phyloP scores from a whole-genome alignment of 2,797 vertebrate species.

The Gadopsis marmoratus region DNA sequence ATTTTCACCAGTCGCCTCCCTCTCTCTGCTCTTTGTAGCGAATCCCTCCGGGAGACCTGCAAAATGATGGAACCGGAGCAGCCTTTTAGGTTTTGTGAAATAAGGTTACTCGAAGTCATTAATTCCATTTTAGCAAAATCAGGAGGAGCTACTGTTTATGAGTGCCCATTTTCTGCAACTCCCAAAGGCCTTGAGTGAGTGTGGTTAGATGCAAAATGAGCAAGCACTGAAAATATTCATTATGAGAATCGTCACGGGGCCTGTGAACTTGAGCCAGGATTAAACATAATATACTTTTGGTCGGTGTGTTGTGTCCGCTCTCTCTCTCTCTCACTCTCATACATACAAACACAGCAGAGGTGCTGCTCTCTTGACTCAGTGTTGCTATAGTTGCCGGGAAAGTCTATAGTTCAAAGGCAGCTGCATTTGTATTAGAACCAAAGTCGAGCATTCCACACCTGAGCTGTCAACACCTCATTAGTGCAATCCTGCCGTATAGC shows the following conservation, averaged over 20 bases:
- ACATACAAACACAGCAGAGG: constrained; percentile 18
- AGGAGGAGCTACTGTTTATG: background rate
- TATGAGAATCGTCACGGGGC: background rate
- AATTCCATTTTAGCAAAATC: constrained; percentile 22
- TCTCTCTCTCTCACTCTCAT: background rate
- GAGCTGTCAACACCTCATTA: constrained; percentile 75
- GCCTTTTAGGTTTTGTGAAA: constrained; percentile 32
- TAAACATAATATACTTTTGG: background rate
- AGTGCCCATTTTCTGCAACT: background rate
- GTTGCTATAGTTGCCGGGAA: constrained; percentile 11
- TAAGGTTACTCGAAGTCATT: constrained; percentile 13
- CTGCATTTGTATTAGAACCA: constrained; percentile 36
- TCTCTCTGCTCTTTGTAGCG: background rate
- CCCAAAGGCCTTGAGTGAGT: background rate
- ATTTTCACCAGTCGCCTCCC: constrained; percentile 41
- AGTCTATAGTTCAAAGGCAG: constrained; percentile 55
- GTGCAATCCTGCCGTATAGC: constrained; percentile 32
- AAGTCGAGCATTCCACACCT: constrained; percentile 58
- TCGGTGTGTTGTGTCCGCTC: background rate
- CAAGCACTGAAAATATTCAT: background rate
- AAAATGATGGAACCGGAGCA: constrained; percentile 17
- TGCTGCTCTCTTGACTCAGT: constrained; percentile 28
- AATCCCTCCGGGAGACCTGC: constrained; percentile 25
- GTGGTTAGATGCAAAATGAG: background rate
- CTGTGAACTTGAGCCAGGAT: constrained; percentile 34